Evolutionary conservation across 1,140 invertebrate genomes (phyloP), one percentile per base, ranked within the genome.

Genomic region (Himalopsyche phryganea): DNA sequence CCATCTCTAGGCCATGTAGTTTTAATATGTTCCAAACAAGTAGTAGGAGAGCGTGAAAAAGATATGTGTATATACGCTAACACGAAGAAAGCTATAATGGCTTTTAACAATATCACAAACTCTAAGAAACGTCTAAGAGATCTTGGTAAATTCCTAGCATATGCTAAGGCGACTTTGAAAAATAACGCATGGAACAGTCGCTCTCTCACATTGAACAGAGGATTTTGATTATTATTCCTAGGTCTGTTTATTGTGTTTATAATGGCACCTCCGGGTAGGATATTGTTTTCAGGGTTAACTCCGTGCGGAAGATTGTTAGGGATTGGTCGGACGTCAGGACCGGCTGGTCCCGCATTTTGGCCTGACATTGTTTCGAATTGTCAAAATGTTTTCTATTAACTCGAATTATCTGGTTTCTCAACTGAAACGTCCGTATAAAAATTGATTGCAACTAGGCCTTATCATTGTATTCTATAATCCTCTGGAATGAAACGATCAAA

Each of bases 121-220:
- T 98, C 96, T 68, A 98, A 84, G 65, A 94, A 83, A 71, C 93
- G 80, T 70, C 95, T 80, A 19, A 95, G 77, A 49, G 90, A 85
- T 68, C 86, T 85, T 41, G 94, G 94, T 78, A 97, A 91, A 52
- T 88, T 86, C 68, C 89, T 80, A 11, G 92, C 92, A 79, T 98
- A 98, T 32, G 88, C 85, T 66, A 98, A 74, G 11, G 96, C 89
- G 63, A 90, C 85, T 71, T 92, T 89, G 67, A 96, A 92, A 72
- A 98, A 97, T 58, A 98, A 77, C 19, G 94, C 92, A 76, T 97
- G 92, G 70, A 98, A 98, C n/a, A 98, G 78, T 62, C 94, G 83
- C 69, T 98, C 94, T 66, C 94, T 78, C 51, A 96, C 89, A 74
- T 88, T 89, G 67, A 91, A 85, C 45, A 92, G 69, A 18, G 89